Conservation (phyloP, 1,140 invertebrate species). For the Microplitis demolitor region DNA sequence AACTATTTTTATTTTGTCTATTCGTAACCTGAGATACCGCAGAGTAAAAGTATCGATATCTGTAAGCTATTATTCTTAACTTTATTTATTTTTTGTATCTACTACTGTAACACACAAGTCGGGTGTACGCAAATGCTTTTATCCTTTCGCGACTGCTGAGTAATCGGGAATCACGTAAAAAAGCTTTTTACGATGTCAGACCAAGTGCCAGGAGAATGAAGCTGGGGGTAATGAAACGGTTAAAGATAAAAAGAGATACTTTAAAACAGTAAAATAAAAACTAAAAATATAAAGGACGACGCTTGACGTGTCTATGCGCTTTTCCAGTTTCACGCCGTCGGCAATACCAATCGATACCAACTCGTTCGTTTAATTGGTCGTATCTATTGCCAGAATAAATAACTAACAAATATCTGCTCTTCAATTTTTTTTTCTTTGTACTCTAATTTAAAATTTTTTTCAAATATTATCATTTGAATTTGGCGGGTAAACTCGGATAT, state of each 20-base stretch:
- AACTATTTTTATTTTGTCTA: no score
- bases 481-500: no score
- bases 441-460: neutral
- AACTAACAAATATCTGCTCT: neutral
- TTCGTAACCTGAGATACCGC: no score
- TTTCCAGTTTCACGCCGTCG: neutral
- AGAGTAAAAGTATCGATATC: no score
- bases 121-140: conserved; percentile 1
- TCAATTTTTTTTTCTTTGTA: neutral
- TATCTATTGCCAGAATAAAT: neutral
- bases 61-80: no score
- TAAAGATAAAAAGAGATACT: neutral
- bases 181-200: conserved; percentile 4
- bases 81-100: no score
- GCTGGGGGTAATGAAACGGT: no score
- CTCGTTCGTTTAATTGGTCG: neutral
- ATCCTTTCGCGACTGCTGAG: neutral
- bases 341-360: neutral
- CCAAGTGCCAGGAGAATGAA: neutral
- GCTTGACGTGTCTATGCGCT: neutral
- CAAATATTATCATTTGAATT: no score
- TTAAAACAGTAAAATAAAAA: neutral
- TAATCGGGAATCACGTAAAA: conserved; percentile 11
- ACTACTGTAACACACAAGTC: no score
- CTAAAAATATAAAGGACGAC: neutral